phyloP scores from a whole-genome alignment of 1,140 invertebrate genomes.

The Drosophila guanche region DNA sequence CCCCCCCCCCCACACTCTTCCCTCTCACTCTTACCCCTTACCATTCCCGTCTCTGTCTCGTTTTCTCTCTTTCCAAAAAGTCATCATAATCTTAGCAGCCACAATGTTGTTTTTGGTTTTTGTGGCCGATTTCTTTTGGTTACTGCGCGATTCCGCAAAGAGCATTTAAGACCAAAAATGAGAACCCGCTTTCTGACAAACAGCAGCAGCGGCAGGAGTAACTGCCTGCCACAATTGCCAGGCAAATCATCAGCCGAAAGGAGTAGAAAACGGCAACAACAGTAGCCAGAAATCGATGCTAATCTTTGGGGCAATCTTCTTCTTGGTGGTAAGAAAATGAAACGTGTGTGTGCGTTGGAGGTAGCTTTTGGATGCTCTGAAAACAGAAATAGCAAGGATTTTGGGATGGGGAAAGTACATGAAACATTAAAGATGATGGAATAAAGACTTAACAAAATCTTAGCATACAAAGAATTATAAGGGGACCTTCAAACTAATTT shows the following conservation, averaged over 20 bases:
- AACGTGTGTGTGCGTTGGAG: slow-evolving; percentile 48
- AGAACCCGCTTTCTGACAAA: slow-evolving; percentile 65
- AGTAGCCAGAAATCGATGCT: slow-evolving; percentile 79
- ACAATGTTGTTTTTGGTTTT: slow-evolving; percentile 32
- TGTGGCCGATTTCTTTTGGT: slow-evolving; percentile 64
- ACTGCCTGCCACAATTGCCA: slow-evolving; percentile 18
- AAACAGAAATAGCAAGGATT: neutral
- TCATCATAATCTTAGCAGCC: slow-evolving; percentile 67
- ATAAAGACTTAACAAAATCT: neutral
- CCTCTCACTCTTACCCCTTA: slow-evolving; percentile 18
- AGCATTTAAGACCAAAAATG: slow-evolving; percentile 67
- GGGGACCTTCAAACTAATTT: too few relatives aligned
- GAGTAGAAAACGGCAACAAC: slow-evolving; percentile 39
- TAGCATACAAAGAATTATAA: too few relatives aligned
- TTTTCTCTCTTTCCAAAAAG: slow-evolving; percentile 47
- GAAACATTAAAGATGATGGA: neutral
- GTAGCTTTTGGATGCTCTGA: slow-evolving; percentile 50
- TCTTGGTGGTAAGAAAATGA: slow-evolving; percentile 30
- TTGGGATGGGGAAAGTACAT: too few relatives aligned
- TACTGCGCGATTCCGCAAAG: slow-evolving; percentile 62
- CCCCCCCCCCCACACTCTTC: slow-evolving; percentile 18
- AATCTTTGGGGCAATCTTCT: slow-evolving; percentile 46
- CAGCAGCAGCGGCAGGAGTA: slow-evolving; percentile 29
- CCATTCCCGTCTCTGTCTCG: slow-evolving; percentile 17
- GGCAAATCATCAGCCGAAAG: slow-evolving; percentile 22